Percentiles rank a stretch among this genome's conserved stretches.
phyloP scores from a whole-genome alignment of 2,797 vertebrate genomes.

The Furcifer pardalis region DNA sequence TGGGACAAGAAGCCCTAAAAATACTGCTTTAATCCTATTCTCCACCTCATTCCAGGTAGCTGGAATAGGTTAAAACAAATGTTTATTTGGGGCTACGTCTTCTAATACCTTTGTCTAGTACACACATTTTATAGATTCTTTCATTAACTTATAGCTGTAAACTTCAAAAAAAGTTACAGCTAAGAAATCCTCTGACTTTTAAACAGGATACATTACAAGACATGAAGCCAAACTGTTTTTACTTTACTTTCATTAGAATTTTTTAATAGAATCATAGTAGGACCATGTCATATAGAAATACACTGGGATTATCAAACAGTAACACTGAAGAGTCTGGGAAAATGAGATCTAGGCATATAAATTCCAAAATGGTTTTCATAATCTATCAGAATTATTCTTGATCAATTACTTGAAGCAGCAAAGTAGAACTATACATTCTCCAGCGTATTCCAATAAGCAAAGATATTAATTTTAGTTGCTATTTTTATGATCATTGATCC shows the following conservation, averaged over 20 bases:
- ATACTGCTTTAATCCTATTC: neutral
- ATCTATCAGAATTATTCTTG: neutral
- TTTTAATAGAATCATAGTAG: neutral
- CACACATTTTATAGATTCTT: neutral
- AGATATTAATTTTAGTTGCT: neutral
- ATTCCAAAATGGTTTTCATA: neutral
- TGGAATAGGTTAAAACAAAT: no score
- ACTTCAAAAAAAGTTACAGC: neutral
- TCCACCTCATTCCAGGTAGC: neutral
- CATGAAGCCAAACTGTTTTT: neutral
- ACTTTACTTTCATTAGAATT: neutral
- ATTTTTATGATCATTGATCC: neutral
- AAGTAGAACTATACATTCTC: neutral
- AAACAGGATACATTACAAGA: neutral
- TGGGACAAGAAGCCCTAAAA: no score
- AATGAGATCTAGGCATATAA: neutral
- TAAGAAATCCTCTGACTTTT: neutral
- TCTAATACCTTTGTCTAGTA: no score
- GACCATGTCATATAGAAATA: neutral
- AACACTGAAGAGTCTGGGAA: neutral
- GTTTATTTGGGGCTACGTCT: no score
- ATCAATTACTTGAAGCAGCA: neutral
- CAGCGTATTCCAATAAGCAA: neutral
- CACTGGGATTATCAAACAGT: no score
- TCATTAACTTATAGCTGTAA: neutral